Base-by-base conservation (phyloP, 2,888 invertebrate species). In the Ichneumoninae sp. region DNA sequence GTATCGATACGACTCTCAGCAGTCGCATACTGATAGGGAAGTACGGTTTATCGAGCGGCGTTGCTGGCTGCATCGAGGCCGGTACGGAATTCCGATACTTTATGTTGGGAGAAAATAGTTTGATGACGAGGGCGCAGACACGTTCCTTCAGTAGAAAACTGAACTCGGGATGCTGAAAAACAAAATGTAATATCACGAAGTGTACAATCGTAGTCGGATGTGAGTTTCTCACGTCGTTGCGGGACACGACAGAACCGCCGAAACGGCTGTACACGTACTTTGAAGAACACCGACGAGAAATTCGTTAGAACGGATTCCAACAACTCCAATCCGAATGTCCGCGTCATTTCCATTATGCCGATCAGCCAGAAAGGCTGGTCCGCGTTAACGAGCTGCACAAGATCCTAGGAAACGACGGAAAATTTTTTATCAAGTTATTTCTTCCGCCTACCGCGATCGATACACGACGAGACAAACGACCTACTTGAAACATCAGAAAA, bases 91-190 rank as follows among this genome's bases (percentile, higher is more conserved):
- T 95, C 68, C 98, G 96, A 94, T 98, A 98, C 92, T 99, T 99
- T n/a, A 99, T 97, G 93, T 99, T 99, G 13, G 99, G 99, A 33
- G 99, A 99, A 94, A 99, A 99, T 83, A 99, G 94, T 94, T 99
- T 98, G 87, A 99, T 99, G n/a, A 99, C 98, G 90, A 99, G 95
- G 0, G 99, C 99, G 93, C 99, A 99, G 0, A 99, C 99, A 86
- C 98, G 96, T 93, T 99, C 99, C 93, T 99, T 99, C 77, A 99
- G 94, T 50, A 99, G 94, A 92, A 98, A 97, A 89, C 98, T 97
- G 93, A 99, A 99, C 93, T 99, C 99, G 5, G 96, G 96, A 94
- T 98, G 98, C 97, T 98, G 94, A 52, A 95, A 22, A 52, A 6
- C 26, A 52, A 40, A 40, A 40, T 40, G 0, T 40, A 40, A 40